Percentiles rank a stretch among this genome's conserved stretches.
These are phyloP conservation scores for Agonopterix arenella DNA, from an alignment of 2,888 invertebrate genomes.

Conservation along the genomic window DNA sequence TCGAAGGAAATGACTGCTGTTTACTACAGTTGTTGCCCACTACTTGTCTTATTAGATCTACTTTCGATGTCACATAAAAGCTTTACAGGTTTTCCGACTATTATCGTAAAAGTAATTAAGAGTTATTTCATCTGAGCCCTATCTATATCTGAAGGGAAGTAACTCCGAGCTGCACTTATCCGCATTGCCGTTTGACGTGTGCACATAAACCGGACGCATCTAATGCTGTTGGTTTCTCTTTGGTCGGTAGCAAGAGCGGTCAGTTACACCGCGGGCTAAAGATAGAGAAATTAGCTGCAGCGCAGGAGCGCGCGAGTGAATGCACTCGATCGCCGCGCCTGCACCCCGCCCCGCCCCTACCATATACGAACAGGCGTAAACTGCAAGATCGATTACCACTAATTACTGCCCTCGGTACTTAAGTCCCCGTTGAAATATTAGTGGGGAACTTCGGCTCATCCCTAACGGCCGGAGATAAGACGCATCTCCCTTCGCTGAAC, in stretches of 20 bases:
- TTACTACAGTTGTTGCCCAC: constrained; percentile 33
- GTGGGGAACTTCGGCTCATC: constrained; percentile 21
- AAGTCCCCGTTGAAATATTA: constrained; percentile 42
- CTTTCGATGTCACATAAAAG: constrained; percentile 34
- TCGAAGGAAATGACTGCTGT: constrained; percentile 43
- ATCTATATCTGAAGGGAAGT: constrained; percentile 26
- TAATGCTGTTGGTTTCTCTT: constrained; percentile 65
- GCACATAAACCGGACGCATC: constrained; percentile 65
- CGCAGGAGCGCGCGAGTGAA: constrained; percentile 60
- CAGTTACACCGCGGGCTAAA: constrained; percentile 71
- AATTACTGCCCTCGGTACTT: constrained; percentile 58
- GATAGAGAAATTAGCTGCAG: constrained; percentile 71
- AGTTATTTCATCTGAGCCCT: constrained; percentile 1
- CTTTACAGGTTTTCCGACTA: constrained; percentile 12
- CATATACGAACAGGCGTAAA: constrained; percentile 61
- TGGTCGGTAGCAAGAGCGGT: constrained; percentile 56
- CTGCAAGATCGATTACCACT: constrained; percentile 70
- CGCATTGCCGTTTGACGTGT: constrained; percentile 34
- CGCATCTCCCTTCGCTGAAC: constrained; percentile 8
- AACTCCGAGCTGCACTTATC: constrained; percentile 7
- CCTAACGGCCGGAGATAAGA: constrained; percentile 26
- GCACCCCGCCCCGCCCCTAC: constrained; percentile 44
- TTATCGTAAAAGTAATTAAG: constrained; percentile 1
- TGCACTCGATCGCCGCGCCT: constrained; percentile 44
- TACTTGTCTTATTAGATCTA: constrained; percentile 33